Evolutionary conservation across 2,888 invertebrate genomes (phyloP).

Genomic region (Sinohyriopsis cumingii): DNA sequence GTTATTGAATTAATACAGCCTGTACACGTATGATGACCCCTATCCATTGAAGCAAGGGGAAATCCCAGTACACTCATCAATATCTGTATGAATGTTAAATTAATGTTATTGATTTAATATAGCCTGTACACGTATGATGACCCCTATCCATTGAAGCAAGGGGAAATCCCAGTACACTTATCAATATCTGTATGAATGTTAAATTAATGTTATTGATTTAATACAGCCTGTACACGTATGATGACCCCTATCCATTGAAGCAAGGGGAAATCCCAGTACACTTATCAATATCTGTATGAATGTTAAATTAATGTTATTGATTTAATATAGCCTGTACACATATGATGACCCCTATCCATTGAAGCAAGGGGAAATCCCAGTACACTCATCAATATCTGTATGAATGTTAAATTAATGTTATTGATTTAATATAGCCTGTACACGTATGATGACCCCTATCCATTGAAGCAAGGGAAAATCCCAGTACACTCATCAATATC

Average conservation of each 20-base stretch:
- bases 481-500: slow-evolving; percentile 28
- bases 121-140: no score
- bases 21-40: no score
- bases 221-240: no score
- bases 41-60: slow-evolving; percentile 19
- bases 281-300: slow-evolving; percentile 25
- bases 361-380: slow-evolving; percentile 9
- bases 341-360: slow-evolving; percentile 8
- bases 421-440: no score
- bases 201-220: neutral
- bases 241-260: slow-evolving; percentile 10
- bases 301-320: neutral
- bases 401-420: neutral
- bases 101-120: no score
- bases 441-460: neutral
- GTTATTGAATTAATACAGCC: no score
- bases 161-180: slow-evolving; percentile 16
- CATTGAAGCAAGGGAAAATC: slow-evolving; percentile 17
- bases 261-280: slow-evolving; percentile 15
- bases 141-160: slow-evolving; percentile 16
- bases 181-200: slow-evolving; percentile 18
- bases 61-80: slow-evolving; percentile 22
- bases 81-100: slow-evolving; percentile 11
- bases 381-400: slow-evolving; percentile 30
- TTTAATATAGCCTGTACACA: no score